Evolutionary conservation across 2,113 vertebrate genomes (phyloP).

Genomic region (Cardinalis cardinalis): DNA sequence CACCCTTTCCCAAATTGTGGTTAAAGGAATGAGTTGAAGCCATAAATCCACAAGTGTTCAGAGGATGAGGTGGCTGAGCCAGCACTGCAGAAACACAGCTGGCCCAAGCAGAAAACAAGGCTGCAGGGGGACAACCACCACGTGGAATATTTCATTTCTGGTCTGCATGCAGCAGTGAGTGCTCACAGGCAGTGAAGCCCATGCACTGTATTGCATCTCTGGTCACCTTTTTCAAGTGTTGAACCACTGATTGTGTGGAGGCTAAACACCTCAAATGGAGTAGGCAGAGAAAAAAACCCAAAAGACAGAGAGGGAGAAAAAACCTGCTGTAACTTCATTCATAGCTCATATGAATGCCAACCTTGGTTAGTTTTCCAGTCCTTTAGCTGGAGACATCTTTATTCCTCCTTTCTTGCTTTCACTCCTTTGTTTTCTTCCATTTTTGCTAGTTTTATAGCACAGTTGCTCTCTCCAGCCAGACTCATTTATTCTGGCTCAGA

Average conservation of each 20-base stretch:
- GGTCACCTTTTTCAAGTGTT: background rate
- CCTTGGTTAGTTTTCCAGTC: background rate
- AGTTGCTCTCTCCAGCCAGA: background rate
- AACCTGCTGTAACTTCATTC: background rate
- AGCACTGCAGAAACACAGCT: background rate
- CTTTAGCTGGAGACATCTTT: background rate
- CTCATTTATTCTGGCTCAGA: background rate
- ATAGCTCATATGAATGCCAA: background rate
- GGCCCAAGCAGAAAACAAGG: background rate
- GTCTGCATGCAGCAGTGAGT: background rate
- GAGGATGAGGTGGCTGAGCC: background rate
- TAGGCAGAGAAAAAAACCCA: background rate
- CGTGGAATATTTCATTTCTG: background rate
- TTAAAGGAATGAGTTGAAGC: background rate
- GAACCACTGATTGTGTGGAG: background rate
- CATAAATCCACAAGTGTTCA: rapidly evolving
- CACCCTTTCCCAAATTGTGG: background rate
- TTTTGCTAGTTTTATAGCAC: background rate
- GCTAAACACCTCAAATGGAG: background rate
- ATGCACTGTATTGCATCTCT: background rate
- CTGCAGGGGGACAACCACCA: background rate
- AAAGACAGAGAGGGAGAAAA: background rate
- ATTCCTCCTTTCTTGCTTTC: background rate
- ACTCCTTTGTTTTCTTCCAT: background rate
- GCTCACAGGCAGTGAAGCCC: background rate